Evolutionary conservation across 1,140 invertebrate genomes (phyloP), one percentile per base, ranked within the genome.

Genomic region (Eueides isabella): DNA sequence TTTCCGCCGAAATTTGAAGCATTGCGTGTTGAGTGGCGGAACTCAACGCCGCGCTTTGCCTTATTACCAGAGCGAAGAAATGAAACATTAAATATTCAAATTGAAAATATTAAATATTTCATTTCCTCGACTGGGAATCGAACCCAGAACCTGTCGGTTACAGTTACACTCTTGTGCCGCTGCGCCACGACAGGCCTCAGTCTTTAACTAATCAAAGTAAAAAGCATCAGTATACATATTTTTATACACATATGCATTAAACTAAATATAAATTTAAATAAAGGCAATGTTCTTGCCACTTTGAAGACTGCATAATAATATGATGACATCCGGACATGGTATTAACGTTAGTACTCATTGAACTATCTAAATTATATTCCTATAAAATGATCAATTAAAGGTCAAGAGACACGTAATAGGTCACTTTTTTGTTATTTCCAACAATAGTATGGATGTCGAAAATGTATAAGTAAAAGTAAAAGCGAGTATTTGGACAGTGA

Each of bases 341-440:
- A 61, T 55, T 33, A 68, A 69, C 29, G 26, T 35, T 61, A 69
- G 19, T 35, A n/a, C 61, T 61, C 67, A 61, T n/a, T 33, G 61
- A 44, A 71, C 33, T 26, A 30, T 64, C 62, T 29, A 69, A 41
- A 72, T 71, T 38, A 41, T 72, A 44, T 65, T 71, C 63, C 64
- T 38, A 67, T 33, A 66, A 74, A 55, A 69, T 70, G 61, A 67
- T 69, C 38, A 64, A 66, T 67, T 31, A 80, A 74, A 77, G 65
- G 78, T 77, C 69, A 74, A 71, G 14, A 28, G 28, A 67, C 69
- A 72, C 73, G 75, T 75, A 74, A 80, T 80, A 79, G 78, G 75
- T 76, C 78, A 74, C 19, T 19, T 12, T 64, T 19, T 12, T 64
- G 38, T 67, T 33, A 44, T 74, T 71, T 76, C 75, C 72, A 67